These are phyloP conservation scores for Acropternis orthonyx DNA, from an alignment of 2,797 vertebrate species.

Conservation along the genomic window DNA sequence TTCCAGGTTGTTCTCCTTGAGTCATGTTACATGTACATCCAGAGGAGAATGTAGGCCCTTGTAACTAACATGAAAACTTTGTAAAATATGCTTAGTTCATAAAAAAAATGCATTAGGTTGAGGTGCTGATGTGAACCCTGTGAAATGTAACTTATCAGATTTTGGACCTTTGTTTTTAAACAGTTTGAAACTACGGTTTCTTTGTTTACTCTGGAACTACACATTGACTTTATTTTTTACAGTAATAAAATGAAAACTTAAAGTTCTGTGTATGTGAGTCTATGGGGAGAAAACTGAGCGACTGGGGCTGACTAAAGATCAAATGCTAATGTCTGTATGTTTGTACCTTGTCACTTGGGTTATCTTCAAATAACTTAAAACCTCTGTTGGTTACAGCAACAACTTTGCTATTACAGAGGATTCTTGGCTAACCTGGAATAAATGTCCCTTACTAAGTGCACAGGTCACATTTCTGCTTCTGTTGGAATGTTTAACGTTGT, in stretches of 20 bases:
- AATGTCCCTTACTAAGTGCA: background rate
- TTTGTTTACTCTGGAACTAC: slow-evolving; percentile 54
- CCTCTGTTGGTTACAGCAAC: background rate
- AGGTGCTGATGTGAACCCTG: slow-evolving; percentile 31
- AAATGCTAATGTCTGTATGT: background rate
- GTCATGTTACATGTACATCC: slow-evolving; percentile 10
- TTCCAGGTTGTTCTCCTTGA: slow-evolving; percentile 5
- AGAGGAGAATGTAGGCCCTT: slow-evolving; percentile 20
- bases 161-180: slow-evolving; percentile 39
- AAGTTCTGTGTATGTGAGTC: slow-evolving; percentile 18
- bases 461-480: background rate
- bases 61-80: background rate
- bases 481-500: background rate
- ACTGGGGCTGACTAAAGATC: background rate
- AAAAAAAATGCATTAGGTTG: slow-evolving; percentile 5
- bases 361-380: background rate
- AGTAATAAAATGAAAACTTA: slow-evolving; percentile 33
- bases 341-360: background rate
- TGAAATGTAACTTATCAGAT: background rate
- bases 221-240: slow-evolving; percentile 55
- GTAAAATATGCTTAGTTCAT: background rate
- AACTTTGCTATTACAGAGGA: background rate
- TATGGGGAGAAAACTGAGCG: background rate
- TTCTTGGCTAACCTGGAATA: background rate
- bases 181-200: slow-evolving; percentile 3